Evolutionary conservation across 2,797 vertebrate genomes (phyloP), one percentile per base, ranked within the genome.

Genomic region (Karalla daura): DNA sequence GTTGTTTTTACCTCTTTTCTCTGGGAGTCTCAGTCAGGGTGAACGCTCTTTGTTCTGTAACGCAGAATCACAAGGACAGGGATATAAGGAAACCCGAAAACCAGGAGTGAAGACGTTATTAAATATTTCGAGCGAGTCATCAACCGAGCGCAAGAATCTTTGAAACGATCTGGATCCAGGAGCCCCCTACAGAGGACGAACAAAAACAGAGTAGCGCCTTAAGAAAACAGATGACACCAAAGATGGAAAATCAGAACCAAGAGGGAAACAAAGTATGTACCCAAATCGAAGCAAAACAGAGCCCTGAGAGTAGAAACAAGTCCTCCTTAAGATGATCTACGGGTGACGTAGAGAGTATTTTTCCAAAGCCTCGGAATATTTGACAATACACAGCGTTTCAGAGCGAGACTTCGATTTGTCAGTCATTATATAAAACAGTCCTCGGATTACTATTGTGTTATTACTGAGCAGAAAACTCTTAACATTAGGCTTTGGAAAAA

Each of bases 1-100:
- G 41, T 8, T 51, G 63, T 13, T 46, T 84, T 86, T 97, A 99
- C 97, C 96, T 97, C 89, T 96, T 96, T 74, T 96, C 95, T 80
- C 84, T 92, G 35, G 89, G 62, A 4, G 94, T 93, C 74, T 98
- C 95, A 0, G 91, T 92, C 76, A 95, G 90, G 68, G 89, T 95
- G 90, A 79, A 94, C 0, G 89, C 86, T 76, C 86, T 94, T 81
- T 95, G 93, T 78, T 98, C 98, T 99, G 91, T 50, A 93, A 95
- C 70, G 92, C 62, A 93, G 11, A 92, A 84, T 33, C 75, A 76
- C 39, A 86, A 35, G 30, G 27, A 37, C 52, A 68, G 40, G 15
- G 30, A 67, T 69, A 64, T 47, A 12, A 76, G 43, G 28, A 24
- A 46, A 39, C n/a, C 35, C 56, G 33, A 74, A 50, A 50, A 15